Evolutionary conservation across 2,113 vertebrate genomes (phyloP).

Genomic region (Aegithalos caudatus): DNA sequence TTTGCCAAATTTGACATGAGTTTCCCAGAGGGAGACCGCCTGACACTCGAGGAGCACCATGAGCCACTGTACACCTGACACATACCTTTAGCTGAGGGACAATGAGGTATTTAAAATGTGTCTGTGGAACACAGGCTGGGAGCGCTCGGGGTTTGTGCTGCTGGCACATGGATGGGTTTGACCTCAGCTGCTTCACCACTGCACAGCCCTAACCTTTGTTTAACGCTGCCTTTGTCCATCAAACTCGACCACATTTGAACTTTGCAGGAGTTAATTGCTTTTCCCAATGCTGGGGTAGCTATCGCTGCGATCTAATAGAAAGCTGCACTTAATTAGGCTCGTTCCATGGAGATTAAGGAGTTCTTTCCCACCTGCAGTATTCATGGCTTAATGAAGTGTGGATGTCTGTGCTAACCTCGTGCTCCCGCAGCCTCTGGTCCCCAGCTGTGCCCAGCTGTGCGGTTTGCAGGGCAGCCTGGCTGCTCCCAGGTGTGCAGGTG

Average conservation of each 20-base stretch:
- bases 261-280: slow-evolving; percentile 22
- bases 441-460: not conserved
- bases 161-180: not conserved
- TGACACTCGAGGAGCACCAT: fast-evolving
- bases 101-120: fast-evolving
- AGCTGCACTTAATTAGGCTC: not conserved
- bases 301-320: not conserved
- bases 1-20: not conserved
- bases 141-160: fast-evolving
- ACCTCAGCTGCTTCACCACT: not conserved
- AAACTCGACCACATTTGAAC: not conserved
- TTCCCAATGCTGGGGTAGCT: not conserved
- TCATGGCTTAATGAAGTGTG: not conserved
- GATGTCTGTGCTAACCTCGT: not conserved
- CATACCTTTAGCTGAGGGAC: fast-evolving
- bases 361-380: not conserved
- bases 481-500: fast-evolving
- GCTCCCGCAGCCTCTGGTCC: fast-evolving
- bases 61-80: fast-evolving
- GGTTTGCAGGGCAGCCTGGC: fast-evolving
- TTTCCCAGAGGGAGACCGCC: not conserved
- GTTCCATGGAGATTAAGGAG: not conserved
- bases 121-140: not conserved
- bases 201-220: not conserved
- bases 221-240: not conserved